Conservation (phyloP, 1,140 invertebrate species). For the Drosophila repletoides region DNA sequence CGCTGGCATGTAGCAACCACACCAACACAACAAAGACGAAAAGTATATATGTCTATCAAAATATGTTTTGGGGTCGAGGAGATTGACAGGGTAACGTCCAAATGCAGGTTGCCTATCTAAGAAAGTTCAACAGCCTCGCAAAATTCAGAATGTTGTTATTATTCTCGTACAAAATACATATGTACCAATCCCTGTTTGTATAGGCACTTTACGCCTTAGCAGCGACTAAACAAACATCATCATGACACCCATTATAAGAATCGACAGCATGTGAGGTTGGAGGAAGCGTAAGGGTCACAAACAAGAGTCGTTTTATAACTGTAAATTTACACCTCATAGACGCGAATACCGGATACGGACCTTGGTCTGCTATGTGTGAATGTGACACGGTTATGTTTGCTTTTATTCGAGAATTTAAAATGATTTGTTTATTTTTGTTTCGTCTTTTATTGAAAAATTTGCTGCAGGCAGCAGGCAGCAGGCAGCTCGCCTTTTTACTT, state of each 20-base stretch:
- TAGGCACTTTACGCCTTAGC: conserved; percentile 51
- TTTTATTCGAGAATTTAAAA: conserved; percentile 80
- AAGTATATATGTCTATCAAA: conserved; percentile 19
- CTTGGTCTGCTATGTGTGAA: neutral
- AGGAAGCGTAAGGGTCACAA: conserved; percentile 52
- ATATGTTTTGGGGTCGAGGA: conserved; percentile 66
- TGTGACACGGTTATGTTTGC: conserved; percentile 45
- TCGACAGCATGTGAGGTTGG: conserved; percentile 36
- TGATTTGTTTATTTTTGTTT: conserved; percentile 71
- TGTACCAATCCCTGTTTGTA: conserved; percentile 22
- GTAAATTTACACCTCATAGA: conserved; percentile 70
- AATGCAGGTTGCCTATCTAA: conserved; percentile 6
- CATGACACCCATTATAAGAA: conserved; percentile 68
- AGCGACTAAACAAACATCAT: conserved; percentile 72
- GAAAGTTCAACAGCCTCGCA: conserved; percentile 43
- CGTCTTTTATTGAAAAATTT: conserved; percentile 70
- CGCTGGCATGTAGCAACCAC: conserved; percentile 16
- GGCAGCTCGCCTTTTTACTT: conserved; percentile 66
- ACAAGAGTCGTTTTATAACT: conserved; percentile 58
- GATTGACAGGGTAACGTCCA: too few species aligned
- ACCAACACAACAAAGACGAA: conserved; percentile 52
- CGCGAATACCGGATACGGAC: conserved; percentile 6
- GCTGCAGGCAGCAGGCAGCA: conserved; percentile 58
- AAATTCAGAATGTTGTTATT: conserved; percentile 37
- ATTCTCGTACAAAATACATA: conserved; percentile 25